Conservation (phyloP, 1,140 invertebrate species). For the Drosophila rufa region DNA sequence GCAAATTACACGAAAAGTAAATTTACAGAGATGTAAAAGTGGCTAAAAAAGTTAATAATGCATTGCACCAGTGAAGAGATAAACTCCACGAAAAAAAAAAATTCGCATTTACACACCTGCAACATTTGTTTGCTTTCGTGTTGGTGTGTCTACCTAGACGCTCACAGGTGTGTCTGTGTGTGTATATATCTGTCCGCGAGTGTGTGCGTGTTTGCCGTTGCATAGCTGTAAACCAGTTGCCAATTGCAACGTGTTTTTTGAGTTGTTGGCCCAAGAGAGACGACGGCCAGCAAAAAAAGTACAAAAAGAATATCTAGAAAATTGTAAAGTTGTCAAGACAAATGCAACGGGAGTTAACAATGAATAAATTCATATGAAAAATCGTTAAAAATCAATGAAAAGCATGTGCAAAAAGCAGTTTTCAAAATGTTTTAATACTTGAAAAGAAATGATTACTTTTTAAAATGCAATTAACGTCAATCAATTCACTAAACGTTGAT, state of each 20-base stretch:
- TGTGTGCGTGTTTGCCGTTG: conserved; percentile 58
- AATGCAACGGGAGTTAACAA: conserved; percentile 20
- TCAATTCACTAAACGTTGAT: neutral
- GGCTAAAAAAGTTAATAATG: conserved; percentile 48
- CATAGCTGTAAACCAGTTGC: conserved; percentile 82
- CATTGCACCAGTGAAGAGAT: conserved; percentile 16
- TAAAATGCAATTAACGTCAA: neutral
- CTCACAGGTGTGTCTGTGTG: conserved; percentile 29
- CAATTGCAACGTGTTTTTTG: conserved; percentile 77
- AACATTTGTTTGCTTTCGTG: conserved; percentile 39
- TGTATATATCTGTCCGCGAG: conserved; percentile 15
- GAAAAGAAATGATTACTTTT: neutral
- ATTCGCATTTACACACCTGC: conserved; percentile 78
- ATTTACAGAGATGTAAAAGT: conserved; percentile 12
- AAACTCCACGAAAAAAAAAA: conserved; percentile 32
- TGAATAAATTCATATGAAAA: neutral
- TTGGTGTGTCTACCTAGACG: conserved; percentile 46
- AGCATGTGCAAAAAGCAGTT: neutral
- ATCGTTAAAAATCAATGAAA: neutral
- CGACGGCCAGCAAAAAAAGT: conserved; percentile 29
- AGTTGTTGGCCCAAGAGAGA: conserved; percentile 54
- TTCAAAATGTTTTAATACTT: neutral
- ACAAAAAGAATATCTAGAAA: conserved; percentile 35
- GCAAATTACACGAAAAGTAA: conserved; percentile 17
- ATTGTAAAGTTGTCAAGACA: conserved; percentile 23